Base-by-base conservation (phyloP, 2,888 invertebrate species). In the Augochlorella aurata region DNA sequence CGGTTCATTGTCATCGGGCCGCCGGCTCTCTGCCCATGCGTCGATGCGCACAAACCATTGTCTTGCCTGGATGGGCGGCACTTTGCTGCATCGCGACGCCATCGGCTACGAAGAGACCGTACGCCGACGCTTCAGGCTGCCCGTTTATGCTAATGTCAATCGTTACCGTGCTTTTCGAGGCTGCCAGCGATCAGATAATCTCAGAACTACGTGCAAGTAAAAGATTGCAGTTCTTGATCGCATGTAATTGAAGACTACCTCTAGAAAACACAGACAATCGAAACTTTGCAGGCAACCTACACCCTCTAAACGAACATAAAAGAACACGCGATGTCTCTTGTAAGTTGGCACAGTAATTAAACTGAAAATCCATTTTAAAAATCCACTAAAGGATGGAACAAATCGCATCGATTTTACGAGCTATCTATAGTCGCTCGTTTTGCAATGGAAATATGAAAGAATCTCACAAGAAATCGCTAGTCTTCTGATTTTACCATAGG, bases 11-110 rank as follows among this genome's bases (percentile, higher is more conserved):
- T 93, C 92, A 92, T 92, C 91, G 87, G 84, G 16, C 52, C 74
- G 61, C 29, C 4, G 52, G 83, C 75, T 85, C 90, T 90, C 91
- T 92, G 93, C 92, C 93, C 92, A 93, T 92, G 93, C 93, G 93
- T 93, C 92, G 92, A 93, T 92, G 91, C 92, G 92, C 92, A 90
- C 89, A 83, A 91, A 90, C 90, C 88, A 93, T 93, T 93, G 93
- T 93, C 90, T 93, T 85, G 88, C 83, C 82, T 83, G 84, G 90
- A 90, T 91, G 91, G 90, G 91, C 92, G 91, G 88, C 90, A 77
- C 91, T 90, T 87, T 81, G 69, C 77, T 83, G 70, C 16, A 72
- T 74, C 86, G 67, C 78, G 79, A 74, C 81, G 87, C 89, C 87
- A 82, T 86, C 83, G 84, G 83, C 77, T 71, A 58, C 58, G 0